phyloP scores from a whole-genome alignment of 2,113 vertebrate genomes.

The Dendropsophus ebraccatus region DNA sequence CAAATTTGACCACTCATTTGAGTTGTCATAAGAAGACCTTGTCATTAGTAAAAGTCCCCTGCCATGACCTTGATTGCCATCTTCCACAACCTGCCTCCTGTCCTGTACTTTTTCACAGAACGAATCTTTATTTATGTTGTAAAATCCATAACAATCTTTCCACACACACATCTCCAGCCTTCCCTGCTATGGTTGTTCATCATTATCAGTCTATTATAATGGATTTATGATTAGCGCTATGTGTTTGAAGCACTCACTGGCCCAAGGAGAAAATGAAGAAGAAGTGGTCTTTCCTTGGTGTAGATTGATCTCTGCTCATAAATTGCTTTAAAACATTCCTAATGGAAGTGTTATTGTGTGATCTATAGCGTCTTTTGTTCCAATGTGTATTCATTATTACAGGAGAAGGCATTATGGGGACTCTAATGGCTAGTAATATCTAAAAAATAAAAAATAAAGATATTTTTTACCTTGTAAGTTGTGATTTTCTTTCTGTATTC shows the following conservation, averaged over 20 bases:
- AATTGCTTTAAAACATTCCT: conserved; percentile 38
- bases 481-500: neutral
- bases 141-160: conserved; percentile 35
- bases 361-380: conserved; percentile 49
- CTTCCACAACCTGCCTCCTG: neutral
- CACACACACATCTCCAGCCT: neutral
- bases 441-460: too few species aligned
- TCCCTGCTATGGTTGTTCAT: neutral
- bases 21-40: neutral
- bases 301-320: conserved; percentile 35
- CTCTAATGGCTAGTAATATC: neutral
- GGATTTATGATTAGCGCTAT: conserved; percentile 43
- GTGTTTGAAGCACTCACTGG: conserved; percentile 13
- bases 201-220: conserved; percentile 35
- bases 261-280: neutral
- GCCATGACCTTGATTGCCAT: neutral
- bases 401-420: conserved; percentile 20
- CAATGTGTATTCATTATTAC: conserved; percentile 9
- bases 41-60: too few species aligned
- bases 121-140: neutral
- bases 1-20: neutral
- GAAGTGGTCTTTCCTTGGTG: conserved; percentile 8
- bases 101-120: neutral
- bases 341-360: conserved; percentile 46
- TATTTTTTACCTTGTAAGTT: neutral